Evolutionary conservation across 2,888 invertebrate genomes (phyloP).

Genomic region (Zygaena filipendulae): DNA sequence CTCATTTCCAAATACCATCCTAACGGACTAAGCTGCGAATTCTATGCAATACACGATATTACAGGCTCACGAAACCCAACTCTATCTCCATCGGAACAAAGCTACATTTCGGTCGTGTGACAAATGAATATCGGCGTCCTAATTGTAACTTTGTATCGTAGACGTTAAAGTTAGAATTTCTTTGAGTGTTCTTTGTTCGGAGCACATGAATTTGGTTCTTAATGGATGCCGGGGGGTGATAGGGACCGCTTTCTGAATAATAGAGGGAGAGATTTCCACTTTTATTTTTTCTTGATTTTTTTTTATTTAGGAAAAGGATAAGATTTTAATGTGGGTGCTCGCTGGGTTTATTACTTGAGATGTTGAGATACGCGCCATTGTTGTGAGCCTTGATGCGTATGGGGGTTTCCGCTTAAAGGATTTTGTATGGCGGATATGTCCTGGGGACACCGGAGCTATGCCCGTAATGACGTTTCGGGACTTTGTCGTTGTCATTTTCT

Average conservation of each 20-base stretch:
- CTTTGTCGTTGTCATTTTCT: slow-evolving; percentile 26
- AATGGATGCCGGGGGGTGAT: slow-evolving; percentile 24
- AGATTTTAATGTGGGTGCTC: slow-evolving; percentile 67
- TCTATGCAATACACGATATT: slow-evolving; percentile 27
- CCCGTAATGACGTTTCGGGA: slow-evolving; percentile 49
- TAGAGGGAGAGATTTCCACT: slow-evolving; percentile 58
- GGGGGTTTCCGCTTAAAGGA: slow-evolving; percentile 63
- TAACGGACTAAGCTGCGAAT: slow-evolving; percentile 41
- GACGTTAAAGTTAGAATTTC: slow-evolving; percentile 50
- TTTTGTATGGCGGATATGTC: slow-evolving; percentile 51
- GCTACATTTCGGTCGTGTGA: slow-evolving; percentile 25
- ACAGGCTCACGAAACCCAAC: slow-evolving; percentile 32
- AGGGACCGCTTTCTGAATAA: slow-evolving; percentile 49
- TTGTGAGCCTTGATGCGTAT: slow-evolving; percentile 54
- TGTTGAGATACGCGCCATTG: slow-evolving; percentile 58
- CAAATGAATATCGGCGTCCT: slow-evolving; percentile 25
- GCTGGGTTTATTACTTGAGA: slow-evolving; percentile 59
- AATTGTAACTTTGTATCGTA: slow-evolving; percentile 49
- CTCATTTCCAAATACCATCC: slow-evolving; percentile 64
- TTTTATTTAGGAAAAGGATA: slow-evolving; percentile 70
- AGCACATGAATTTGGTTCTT: slow-evolving; percentile 24
- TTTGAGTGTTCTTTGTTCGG: slow-evolving; percentile 34
- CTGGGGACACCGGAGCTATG: slow-evolving; percentile 30
- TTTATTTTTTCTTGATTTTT: slow-evolving; percentile 68
- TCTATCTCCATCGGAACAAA: slow-evolving; percentile 28